A percentile compares a stretch with the other conserved stretches of the same genome.
Evolutionary conservation across 2,888 invertebrate species (phyloP).

Genomic region (Ophioninae sp.): DNA sequence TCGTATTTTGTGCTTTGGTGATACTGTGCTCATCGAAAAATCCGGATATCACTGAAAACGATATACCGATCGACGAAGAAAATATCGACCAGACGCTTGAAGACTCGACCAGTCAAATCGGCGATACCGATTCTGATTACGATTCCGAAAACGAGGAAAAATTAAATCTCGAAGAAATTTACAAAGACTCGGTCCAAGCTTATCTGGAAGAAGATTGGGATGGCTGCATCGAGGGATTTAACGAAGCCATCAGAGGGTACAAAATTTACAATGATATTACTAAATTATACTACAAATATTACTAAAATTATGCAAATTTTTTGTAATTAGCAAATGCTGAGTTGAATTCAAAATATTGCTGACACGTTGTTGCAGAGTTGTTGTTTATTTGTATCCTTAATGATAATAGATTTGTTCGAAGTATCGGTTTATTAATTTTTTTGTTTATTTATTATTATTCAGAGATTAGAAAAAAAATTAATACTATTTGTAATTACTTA

Average conservation of each 20-base stretch:
- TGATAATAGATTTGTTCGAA: too few relatives aligned
- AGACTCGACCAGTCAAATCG: conserved; percentile 9
- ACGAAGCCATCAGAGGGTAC: conserved; percentile 84
- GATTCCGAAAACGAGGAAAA: conserved; percentile 28
- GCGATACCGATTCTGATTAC: conserved; percentile 43
- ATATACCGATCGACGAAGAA: conserved; percentile 54
- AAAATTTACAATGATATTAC: background rate
- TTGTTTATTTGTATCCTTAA: too few relatives aligned
- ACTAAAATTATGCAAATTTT: too few relatives aligned
- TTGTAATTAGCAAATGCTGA: too few relatives aligned
- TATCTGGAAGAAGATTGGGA: conserved; percentile 88
- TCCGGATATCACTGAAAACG: conserved; percentile 50
- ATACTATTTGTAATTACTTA: too few relatives aligned
- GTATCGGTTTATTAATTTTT: too few relatives aligned
- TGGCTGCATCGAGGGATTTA: conserved; percentile 86
- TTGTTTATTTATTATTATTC: too few relatives aligned
- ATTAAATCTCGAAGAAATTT: conserved; percentile 68
- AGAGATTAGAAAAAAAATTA: too few relatives aligned
- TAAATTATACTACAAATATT: background rate
- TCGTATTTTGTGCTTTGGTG: conserved; percentile 43
- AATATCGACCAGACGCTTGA: conserved; percentile 20
- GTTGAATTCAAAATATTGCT: too few relatives aligned
- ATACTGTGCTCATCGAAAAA: conserved; percentile 24
- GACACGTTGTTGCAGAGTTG: too few relatives aligned
- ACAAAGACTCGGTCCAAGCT: conserved; percentile 83